Evolutionary conservation across 2,888 invertebrate genomes (phyloP), one percentile per base, ranked within the genome.

Genomic region (Netelia virgata): DNA sequence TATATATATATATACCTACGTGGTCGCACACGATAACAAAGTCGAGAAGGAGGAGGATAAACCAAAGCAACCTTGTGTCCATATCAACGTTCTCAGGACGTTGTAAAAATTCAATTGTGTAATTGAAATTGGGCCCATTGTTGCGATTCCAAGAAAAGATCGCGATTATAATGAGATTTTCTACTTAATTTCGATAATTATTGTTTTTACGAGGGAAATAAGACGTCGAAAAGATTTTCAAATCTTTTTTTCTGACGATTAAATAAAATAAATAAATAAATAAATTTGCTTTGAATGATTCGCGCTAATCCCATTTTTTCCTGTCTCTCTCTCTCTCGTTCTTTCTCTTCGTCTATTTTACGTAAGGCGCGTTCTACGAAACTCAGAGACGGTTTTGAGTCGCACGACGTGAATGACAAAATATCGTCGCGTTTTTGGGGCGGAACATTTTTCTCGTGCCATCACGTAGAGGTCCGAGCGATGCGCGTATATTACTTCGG

Each of bases 361-460:
- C 28, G 47, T 63, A 82, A 88, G 82, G 83, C 87, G 86, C 86
- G 83, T 87, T 88, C 83, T 80, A 75, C 86, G 87, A 88, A 89
- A 86, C 72, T 84, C 81, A 82, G 83, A 78, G 80, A 77, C 63
- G 57, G 75, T 68, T 82, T 75, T 55, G 43, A 41, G 53, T 57
- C 57, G 55, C 84, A 70, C 82, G 87, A 77, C 64, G 36, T 59
- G 87, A 86, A 87, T 87, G 80, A 86, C 82, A 91, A 91, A 89
- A 87, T 86, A 81, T 68, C 74, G 18, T 72, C 75, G 28, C 74
- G 18, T 50, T 69, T 78, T 77, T 76, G 14, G 73, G 73, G 63
- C 23, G 82, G 83, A 69, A 88, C 86, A 91, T 89, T 90, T 90
- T 87, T 88, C 85, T 88, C 90, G 79, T 90, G 84, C 89, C 85